These are phyloP conservation scores for Alcedo quadribrachys DNA, from an alignment of 2,797 vertebrate genomes.

Conservation along the genomic window DNA sequence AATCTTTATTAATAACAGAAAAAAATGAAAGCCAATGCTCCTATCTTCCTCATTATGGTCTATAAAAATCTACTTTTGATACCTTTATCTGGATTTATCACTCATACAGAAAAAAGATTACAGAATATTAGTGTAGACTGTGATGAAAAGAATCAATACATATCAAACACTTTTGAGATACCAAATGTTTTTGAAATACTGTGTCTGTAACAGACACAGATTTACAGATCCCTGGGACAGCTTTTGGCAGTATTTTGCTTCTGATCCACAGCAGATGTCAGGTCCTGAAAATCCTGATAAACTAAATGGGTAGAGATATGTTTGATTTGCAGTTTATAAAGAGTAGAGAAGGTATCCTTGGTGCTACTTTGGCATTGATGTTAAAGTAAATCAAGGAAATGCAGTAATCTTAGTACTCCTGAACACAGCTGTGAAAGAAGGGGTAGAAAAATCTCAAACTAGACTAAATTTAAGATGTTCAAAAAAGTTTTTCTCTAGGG, in stretches of 20 bases:
- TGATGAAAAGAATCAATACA: neutral
- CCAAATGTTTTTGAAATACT: neutral
- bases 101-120: neutral
- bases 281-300: neutral
- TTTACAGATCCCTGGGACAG: neutral
- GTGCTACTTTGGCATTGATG: neutral
- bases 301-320: neutral
- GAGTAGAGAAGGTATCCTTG: neutral
- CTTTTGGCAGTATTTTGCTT: neutral
- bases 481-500: neutral
- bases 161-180: neutral
- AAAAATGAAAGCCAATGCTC: neutral
- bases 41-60: neutral
- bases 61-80: neutral
- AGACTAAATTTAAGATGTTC: neutral
- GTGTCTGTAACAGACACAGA: neutral
- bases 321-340: neutral
- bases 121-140: neutral
- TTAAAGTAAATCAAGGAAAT: neutral
- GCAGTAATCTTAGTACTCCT: neutral
- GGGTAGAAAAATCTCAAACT: neutral
- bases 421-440: neutral
- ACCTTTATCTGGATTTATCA: neutral
- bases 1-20: neutral
- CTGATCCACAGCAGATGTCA: neutral